phyloP scores from a whole-genome alignment of 2,113 vertebrate species.

The Crotalus helleri region DNA sequence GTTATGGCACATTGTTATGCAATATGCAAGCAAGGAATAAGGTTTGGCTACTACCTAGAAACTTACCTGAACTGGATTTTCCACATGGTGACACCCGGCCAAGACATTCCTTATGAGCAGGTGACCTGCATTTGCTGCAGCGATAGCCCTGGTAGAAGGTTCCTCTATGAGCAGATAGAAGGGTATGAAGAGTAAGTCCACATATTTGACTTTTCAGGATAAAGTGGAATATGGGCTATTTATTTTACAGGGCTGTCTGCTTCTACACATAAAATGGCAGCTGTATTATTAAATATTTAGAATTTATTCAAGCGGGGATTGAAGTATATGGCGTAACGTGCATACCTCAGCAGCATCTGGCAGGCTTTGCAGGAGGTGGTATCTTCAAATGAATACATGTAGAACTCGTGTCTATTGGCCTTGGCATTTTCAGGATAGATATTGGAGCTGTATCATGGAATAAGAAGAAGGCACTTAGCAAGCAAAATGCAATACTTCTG shows the following conservation, averaged over 20 bases:
- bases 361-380: conserved; percentile 89
- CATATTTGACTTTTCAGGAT: background rate
- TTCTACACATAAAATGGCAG: background rate
- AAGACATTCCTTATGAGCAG: conserved; percentile 93
- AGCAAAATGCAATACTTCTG: background rate
- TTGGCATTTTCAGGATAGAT: conserved; percentile 84
- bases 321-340: background rate
- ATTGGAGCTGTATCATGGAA: conserved; percentile 78
- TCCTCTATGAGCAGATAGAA: conserved; percentile 69
- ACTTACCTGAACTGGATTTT: conserved; percentile 72
- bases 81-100: conserved; percentile 81
- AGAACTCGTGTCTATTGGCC: conserved; percentile 89
- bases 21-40: background rate
- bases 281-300: background rate
- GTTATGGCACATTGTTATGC: background rate
- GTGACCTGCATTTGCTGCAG: conserved; percentile 82
- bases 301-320: background rate
- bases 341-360: conserved; percentile 89
- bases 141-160: conserved; percentile 92
- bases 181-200: background rate
- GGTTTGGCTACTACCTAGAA: background rate
- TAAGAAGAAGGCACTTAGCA: background rate
- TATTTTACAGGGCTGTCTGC: background rate
- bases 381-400: conserved; percentile 93
- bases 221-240: background rate